A percentile compares a stretch with the other conserved stretches of the same genome.
Evolutionary conservation across 2,888 invertebrate species (phyloP).

Genomic region (Trachelus tabidus): DNA sequence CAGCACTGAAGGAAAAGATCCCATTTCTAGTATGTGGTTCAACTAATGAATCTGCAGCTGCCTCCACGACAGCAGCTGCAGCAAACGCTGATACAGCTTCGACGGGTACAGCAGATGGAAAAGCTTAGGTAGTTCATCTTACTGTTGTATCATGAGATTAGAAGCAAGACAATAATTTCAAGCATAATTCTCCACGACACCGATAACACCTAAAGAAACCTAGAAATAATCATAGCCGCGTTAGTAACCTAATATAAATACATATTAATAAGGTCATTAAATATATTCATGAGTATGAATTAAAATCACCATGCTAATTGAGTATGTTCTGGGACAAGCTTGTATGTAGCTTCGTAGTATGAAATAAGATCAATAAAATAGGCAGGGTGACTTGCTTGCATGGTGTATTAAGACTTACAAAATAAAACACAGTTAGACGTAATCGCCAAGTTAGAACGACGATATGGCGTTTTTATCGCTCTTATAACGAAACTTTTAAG

Average conservation of each 20-base stretch:
- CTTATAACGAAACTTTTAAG: background rate
- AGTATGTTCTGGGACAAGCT: background rate
- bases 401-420: conserved; percentile 61
- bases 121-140: conserved; percentile 19
- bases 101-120: conserved; percentile 23
- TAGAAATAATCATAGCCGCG: background rate
- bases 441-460: conserved; percentile 25
- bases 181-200: background rate
- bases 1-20: conserved; percentile 80
- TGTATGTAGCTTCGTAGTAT: background rate
- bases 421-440: conserved; percentile 55
- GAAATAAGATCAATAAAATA: background rate
- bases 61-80: conserved; percentile 73
- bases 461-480: background rate
- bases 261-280: background rate
- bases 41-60: conserved; percentile 71
- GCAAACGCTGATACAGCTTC: conserved; percentile 35
- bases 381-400: conserved; percentile 45
- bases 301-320: background rate
- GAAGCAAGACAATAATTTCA: background rate
- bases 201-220: background rate
- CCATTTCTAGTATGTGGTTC: conserved; percentile 78
- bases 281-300: background rate
- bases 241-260: background rate
- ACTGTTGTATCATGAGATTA: background rate